Conservation (phyloP, 1,140 invertebrate species). For the Planococcus citri region DNA sequence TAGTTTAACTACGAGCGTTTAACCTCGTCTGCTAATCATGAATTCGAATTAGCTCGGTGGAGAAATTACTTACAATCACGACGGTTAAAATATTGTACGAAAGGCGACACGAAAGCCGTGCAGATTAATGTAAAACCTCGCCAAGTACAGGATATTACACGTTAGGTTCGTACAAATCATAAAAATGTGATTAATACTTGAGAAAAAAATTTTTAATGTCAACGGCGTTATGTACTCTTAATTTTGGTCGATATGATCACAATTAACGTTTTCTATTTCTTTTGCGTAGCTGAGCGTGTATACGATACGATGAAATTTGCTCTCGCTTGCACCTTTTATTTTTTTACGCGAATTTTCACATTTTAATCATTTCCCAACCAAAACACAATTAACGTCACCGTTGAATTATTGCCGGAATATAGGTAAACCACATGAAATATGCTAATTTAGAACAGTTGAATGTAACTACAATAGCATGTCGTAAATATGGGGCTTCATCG, state of each 20-base stretch:
- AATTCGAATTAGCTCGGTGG: background rate
- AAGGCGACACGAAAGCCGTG: constrained; percentile 1
- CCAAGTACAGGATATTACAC: constrained; percentile 5
- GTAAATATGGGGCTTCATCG: constrained; percentile 20
- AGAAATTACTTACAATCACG: background rate
- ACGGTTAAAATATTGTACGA: background rate
- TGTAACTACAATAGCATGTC: constrained; percentile 20
- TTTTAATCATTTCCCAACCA: constrained; percentile 16
- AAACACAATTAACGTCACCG: constrained; percentile 17
- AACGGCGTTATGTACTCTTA: constrained; percentile 6
- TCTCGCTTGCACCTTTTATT: background rate
- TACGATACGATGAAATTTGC: background rate
- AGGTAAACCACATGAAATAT: constrained; percentile 20
- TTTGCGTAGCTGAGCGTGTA: background rate
- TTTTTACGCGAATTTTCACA: constrained; percentile 14
- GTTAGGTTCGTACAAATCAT: constrained; percentile 3
- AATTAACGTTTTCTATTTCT: background rate
- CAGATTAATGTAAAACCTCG: constrained; percentile 6
- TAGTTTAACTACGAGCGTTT: too few relatives aligned
- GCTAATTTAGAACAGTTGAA: constrained; percentile 14
- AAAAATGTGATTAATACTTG: constrained; percentile 8
- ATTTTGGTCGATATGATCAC: background rate
- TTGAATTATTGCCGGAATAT: constrained; percentile 19
- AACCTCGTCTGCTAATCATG: too few relatives aligned
- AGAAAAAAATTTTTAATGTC: background rate